Percentiles rank a stretch among this genome's conserved stretches.
phyloP scores from a whole-genome alignment of 1,140 invertebrate species.

The Brachionus angularis region DNA sequence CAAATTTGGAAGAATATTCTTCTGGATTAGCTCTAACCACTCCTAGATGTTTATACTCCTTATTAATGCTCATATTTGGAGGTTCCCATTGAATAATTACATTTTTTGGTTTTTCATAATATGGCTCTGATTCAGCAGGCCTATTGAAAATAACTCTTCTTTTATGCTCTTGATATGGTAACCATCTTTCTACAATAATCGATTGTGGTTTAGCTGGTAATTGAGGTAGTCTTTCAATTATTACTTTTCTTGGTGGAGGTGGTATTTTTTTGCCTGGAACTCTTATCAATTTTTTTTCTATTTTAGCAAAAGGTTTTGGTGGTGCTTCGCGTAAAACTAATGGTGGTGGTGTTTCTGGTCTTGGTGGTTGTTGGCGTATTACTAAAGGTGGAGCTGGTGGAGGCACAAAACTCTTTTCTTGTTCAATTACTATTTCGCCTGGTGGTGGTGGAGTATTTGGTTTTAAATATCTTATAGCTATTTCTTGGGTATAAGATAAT shows the following conservation, averaged over 20 bases:
- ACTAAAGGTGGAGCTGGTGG: conserved; percentile 41
- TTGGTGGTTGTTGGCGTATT: conserved; percentile 40
- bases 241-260: conserved; percentile 44
- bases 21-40: conserved; percentile 36
- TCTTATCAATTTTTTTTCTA: not conserved
- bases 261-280: not conserved
- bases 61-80: not conserved
- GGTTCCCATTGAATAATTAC: conserved; percentile 39
- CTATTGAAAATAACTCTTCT: conserved; percentile 34
- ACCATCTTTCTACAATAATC: conserved; percentile 43
- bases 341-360: conserved; percentile 33
- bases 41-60: conserved; percentile 26
- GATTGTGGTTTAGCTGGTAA: conserved; percentile 34
- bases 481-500: conserved; percentile 15
- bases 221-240: conserved; percentile 39
- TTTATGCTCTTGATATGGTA: conserved; percentile 16
- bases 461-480: conserved; percentile 40
- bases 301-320: not conserved
- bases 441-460: conserved; percentile 40
- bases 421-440: conserved; percentile 29
- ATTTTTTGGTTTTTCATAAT: conserved; percentile 17
- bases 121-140: not conserved
- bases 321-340: conserved; percentile 39
- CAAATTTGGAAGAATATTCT: conserved; percentile 10
- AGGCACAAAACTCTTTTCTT: conserved; percentile 1